Evolutionary conservation across 1,140 invertebrate species (phyloP).

Genomic region (Heliconius eleuchia): DNA sequence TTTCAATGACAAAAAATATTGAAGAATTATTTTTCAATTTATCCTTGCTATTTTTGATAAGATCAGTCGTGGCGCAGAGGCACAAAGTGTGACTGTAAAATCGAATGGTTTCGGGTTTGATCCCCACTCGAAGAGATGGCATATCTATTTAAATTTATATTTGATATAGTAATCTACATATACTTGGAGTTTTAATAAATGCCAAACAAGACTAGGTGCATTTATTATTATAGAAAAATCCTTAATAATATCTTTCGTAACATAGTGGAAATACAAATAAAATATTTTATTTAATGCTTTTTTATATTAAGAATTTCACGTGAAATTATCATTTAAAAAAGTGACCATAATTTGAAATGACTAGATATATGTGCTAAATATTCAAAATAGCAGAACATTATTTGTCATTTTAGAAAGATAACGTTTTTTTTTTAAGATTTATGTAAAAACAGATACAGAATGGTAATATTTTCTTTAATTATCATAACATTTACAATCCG

Average conservation of each 20-base stretch:
- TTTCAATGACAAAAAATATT: neutral
- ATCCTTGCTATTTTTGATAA: neutral
- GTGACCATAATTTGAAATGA: neutral
- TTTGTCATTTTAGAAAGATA: conserved; percentile 3
- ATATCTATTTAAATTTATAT: too few species aligned
- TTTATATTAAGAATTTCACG: neutral
- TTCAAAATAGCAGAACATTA: conserved; percentile 10
- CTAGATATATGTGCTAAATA: conserved; percentile 9
- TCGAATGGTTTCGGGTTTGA: too few species aligned
- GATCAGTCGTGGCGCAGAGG: too few species aligned
- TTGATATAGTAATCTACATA: too few species aligned
- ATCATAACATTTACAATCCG: too few species aligned
- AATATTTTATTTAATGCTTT: too few species aligned
- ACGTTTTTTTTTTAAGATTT: neutral
- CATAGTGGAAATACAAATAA: too few species aligned
- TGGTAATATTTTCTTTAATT: neutral
- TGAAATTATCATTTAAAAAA: neutral
- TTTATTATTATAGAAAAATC: too few species aligned
- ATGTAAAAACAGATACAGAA: neutral
- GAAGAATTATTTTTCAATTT: neutral
- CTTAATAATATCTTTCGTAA: neutral
- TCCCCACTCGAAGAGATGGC: too few species aligned
- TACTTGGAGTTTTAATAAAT: neutral
- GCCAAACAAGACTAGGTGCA: neutral
- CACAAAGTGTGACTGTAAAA: too few species aligned